Conservation (phyloP, 2,888 invertebrate genomes). For the Noctua janthe region DNA sequence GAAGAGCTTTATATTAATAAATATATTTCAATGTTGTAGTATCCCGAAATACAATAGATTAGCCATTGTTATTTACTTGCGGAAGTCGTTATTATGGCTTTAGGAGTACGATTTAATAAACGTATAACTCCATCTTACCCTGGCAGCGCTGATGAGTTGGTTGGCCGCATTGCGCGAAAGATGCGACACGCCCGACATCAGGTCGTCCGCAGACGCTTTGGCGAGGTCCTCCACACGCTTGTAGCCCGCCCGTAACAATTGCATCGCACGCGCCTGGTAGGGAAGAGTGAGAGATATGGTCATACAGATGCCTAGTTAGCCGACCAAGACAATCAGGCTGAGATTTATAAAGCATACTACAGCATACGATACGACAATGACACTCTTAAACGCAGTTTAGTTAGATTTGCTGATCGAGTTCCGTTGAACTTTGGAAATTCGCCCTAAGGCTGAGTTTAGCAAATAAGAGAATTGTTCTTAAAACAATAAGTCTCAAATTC, state of each 20-base stretch:
- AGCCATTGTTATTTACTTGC: background rate
- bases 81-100: background rate
- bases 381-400: no score
- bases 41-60: background rate
- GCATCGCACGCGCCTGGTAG: conserved; percentile 94
- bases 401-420: no score
- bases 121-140: conserved; percentile 88
- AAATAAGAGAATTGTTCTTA: no score
- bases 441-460: no score
- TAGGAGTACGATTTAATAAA: background rate
- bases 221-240: conserved; percentile 94
- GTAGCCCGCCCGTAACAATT: conserved; percentile 95
- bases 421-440: no score
- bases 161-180: conserved; percentile 93
- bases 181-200: conserved; percentile 92
- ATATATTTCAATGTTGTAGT: no score
- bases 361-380: no score
- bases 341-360: no score
- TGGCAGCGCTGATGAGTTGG: conserved; percentile 96
- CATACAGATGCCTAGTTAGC: background rate
- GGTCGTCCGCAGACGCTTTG: conserved; percentile 91
- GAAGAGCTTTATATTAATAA: no score
- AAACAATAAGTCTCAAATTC: no score
- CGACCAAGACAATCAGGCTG: no score
- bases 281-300: background rate